Conservation (phyloP, 2,888 invertebrate genomes). For the Unio delphinus region DNA sequence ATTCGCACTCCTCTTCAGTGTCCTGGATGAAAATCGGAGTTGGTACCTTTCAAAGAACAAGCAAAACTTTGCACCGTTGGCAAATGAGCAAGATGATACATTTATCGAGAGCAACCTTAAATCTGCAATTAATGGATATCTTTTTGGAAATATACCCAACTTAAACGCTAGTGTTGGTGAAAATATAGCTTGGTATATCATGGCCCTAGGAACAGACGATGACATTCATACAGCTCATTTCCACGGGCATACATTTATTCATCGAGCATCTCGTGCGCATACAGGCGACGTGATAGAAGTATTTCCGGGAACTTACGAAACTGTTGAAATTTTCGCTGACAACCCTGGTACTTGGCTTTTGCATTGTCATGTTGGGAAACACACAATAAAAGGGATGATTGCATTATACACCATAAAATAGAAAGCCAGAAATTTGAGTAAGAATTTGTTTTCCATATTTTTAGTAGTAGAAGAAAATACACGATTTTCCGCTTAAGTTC, state of each 20-base stretch:
- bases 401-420: conserved; percentile 30
- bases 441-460: too few relatives aligned
- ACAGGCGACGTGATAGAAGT: conserved; percentile 52
- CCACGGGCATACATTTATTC: conserved; percentile 43
- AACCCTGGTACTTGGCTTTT: conserved; percentile 53
- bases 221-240: conserved; percentile 47
- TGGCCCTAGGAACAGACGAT: conserved; percentile 37
- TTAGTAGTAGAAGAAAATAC: too few relatives aligned
- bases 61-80: conserved; percentile 7
- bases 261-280: conserved; percentile 20
- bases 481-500: too few relatives aligned
- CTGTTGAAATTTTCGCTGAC: conserved; percentile 43
- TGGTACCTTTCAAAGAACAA: conserved; percentile 56
- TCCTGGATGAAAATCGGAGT: conserved; percentile 56
- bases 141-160: conserved; percentile 31
- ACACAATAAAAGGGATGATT: conserved; percentile 47
- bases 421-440: not conserved
- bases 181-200: conserved; percentile 32
- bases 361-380: conserved; percentile 49
- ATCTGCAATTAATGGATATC: conserved; percentile 37
- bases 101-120: conserved; percentile 39
- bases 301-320: conserved; percentile 53
- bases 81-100: conserved; percentile 7
- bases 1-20: conserved; percentile 48
- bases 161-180: conserved; percentile 30